Evolutionary conservation across 2,888 invertebrate species (phyloP).

Genomic region (Trissolcus japonicus): DNA sequence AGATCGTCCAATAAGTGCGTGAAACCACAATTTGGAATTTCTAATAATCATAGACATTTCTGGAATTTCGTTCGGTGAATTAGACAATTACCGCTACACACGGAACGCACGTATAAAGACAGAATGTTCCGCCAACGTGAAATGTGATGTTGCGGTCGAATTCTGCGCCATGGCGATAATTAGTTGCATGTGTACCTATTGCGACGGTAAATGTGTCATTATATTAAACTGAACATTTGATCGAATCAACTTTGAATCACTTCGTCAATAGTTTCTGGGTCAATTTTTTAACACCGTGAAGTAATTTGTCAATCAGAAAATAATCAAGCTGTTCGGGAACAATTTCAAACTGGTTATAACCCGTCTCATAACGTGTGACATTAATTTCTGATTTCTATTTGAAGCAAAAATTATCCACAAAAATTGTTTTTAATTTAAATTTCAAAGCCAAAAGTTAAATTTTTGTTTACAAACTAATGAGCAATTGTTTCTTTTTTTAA

Average conservation of each 20-base stretch:
- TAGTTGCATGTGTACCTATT: conserved; percentile 39
- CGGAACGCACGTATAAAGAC: conserved; percentile 37
- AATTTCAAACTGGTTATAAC: no score
- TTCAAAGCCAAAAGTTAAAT: no score
- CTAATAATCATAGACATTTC: conserved; percentile 60
- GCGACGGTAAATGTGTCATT: conserved; percentile 22
- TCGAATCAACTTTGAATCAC: conserved; percentile 28
- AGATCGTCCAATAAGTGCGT: conserved; percentile 54
- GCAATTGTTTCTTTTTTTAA: no score
- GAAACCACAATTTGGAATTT: conserved; percentile 52
- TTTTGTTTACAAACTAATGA: no score
- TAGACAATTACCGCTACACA: conserved; percentile 41
- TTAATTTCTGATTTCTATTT: no score
- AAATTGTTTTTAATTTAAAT: no score
- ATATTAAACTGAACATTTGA: conserved; percentile 32
- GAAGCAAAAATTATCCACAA: no score
- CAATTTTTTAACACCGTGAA: no score
- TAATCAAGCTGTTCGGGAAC: no score
- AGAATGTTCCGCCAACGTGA: conserved; percentile 23
- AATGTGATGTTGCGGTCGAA: conserved; percentile 37
- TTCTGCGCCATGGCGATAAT: conserved; percentile 30
- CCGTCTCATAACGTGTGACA: no score
- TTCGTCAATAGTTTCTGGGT: conserved; percentile 6
- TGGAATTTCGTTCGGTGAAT: conserved; percentile 50
- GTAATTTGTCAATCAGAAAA: no score